A percentile compares a stretch with the other conserved stretches of the same genome.
Evolutionary conservation across 2,888 invertebrate species (phyloP).

Genomic region (Pterostichus niger): DNA sequence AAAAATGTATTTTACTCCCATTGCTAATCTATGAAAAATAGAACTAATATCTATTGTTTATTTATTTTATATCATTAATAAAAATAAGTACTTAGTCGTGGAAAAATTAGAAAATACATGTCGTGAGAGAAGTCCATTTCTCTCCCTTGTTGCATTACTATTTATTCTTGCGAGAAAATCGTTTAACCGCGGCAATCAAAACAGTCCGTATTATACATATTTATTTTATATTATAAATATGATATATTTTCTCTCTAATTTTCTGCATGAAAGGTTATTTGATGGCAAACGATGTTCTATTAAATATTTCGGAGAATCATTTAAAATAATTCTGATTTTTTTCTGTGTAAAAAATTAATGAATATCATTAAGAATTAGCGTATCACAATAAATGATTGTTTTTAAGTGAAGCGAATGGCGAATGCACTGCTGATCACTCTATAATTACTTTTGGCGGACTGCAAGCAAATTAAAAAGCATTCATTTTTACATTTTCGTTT

Average conservation of each 20-base stretch:
- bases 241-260: slow-evolving; percentile 12
- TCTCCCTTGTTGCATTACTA: too few relatives aligned
- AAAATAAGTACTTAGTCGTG: too few relatives aligned
- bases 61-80: too few relatives aligned
- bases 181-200: too few relatives aligned
- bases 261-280: slow-evolving; percentile 8
- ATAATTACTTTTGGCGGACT: slow-evolving; percentile 60
- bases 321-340: slow-evolving; percentile 53
- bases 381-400: slow-evolving; percentile 55
- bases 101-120: too few relatives aligned
- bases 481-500: slow-evolving; percentile 63
- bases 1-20: too few relatives aligned
- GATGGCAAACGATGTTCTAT: slow-evolving; percentile 41
- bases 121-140: too few relatives aligned
- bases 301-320: slow-evolving; percentile 47
- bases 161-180: too few relatives aligned
- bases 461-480: slow-evolving; percentile 61
- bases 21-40: too few relatives aligned
- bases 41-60: too few relatives aligned
- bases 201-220: too few relatives aligned
- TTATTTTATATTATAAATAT: neutral
- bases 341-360: slow-evolving; percentile 53
- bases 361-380: slow-evolving; percentile 55
- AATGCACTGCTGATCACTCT: slow-evolving; percentile 54
- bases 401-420: slow-evolving; percentile 52